Base-by-base conservation (phyloP, 2,888 invertebrate genomes). In the Prenolepis imparis region DNA sequence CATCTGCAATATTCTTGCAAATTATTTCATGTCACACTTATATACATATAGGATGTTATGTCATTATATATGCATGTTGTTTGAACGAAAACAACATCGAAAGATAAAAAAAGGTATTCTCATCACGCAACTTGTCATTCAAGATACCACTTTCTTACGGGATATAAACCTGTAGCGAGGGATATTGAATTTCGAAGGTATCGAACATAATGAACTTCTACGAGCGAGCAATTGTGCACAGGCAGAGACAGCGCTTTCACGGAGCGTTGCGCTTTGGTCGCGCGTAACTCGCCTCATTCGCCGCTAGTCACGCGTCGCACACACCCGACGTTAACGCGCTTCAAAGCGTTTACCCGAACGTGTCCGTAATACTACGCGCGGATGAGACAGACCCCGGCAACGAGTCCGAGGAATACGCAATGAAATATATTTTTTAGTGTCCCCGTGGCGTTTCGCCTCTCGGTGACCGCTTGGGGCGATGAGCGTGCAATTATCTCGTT, bases 281-380 rank as follows among this genome's bases (percentile, higher is more conserved):
- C 91, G 92, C 91, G 92, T 93, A 93, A 93, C 92, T 91, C 89
- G 92, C 90, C 90, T 91, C 93, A 92, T 93, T 93, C 89, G 90
- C 88, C 86, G 89, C 87, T 89, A 91, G 93, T 93, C 93, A 93
- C 93, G 93, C 90, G 92, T 92, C 85, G 44, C 64, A 52, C 36
- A 74, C 78, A 75, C 83, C 78, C 74, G 81, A 66, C 78, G 77
- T 75, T 77, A 82, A 84, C 82, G 70, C 89, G 83, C 81, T 66
- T 81, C 44, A 52, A 80, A 82, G 66, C 68, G 73, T 63, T 77
- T 64, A 36, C 68, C 24, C 67, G 82, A 44, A 81, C 68, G 85
- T 84, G 87, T 75, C 70, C 78, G 72, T 80, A 80, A 70, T 80
- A 80, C 15, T 24, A n/a, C 59, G 44, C 48, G 36, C 36, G 78